Conservation (phyloP, 2,888 invertebrate genomes). For the Microdon myrmicae region DNA sequence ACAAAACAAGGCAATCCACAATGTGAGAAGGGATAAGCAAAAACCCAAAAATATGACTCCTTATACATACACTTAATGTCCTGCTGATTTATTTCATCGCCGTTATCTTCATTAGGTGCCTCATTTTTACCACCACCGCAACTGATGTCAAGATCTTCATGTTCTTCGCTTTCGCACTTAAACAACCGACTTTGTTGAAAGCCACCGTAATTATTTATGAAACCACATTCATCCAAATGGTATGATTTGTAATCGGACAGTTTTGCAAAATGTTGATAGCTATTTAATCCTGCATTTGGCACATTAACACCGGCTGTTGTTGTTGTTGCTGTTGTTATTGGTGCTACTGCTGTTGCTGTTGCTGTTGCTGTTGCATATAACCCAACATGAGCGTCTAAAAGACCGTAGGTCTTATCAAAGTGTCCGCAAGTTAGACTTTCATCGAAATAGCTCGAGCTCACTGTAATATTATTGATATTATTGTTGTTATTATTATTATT, state of each 20-base stretch:
- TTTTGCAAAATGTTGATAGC: constrained; percentile 34
- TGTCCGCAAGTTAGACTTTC: constrained; percentile 31
- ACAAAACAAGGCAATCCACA: neutral
- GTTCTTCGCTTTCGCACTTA: constrained; percentile 43
- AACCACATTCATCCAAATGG: constrained; percentile 27
- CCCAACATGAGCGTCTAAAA: constrained; percentile 17
- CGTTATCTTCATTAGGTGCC: constrained; percentile 16
- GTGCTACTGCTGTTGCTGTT: neutral
- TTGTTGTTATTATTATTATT: constrained; percentile 26
- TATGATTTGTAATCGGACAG: constrained; percentile 32
- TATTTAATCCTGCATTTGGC: constrained; percentile 13
- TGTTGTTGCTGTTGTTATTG: neutral
- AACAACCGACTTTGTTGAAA: constrained; percentile 39
- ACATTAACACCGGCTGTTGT: too few relatives aligned
- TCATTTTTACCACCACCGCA: constrained; percentile 6
- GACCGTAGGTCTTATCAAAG: constrained; percentile 32
- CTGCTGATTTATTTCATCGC: constrained; percentile 43
- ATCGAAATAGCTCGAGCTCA: constrained; percentile 25
- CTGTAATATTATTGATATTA: constrained; percentile 13
- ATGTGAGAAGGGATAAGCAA: neutral
- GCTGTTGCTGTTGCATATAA: constrained; percentile 15
- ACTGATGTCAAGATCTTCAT: constrained; percentile 15
- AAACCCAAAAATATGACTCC: constrained; percentile 2
- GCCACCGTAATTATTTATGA: constrained; percentile 30
- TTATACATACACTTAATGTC: constrained; percentile 47